Conservation (phyloP, 1,140 invertebrate species). For the Cylas formicarius region DNA sequence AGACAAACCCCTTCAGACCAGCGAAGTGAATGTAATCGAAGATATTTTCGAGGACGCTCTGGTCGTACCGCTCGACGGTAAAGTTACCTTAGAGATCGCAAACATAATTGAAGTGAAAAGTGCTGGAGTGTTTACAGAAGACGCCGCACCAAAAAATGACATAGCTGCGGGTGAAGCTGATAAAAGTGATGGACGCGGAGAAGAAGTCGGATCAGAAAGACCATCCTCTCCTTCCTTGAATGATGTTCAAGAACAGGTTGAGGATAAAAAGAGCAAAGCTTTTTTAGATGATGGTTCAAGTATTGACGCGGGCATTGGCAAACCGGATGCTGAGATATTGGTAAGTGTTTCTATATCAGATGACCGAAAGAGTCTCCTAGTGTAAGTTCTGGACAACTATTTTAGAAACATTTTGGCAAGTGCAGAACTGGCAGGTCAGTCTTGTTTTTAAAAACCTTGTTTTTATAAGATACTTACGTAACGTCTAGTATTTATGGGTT, state of each 20-base stretch:
- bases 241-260: slow-evolving; percentile 10
- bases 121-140: not conserved
- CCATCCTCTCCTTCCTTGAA: slow-evolving; percentile 12
- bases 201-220: slow-evolving; percentile 1
- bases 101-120: slow-evolving; percentile 30
- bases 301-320: no score
- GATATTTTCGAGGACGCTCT: slow-evolving; percentile 30
- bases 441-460: no score
- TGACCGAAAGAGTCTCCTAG: no score
- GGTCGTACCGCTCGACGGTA: slow-evolving; percentile 3
- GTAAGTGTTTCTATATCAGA: no score
- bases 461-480: no score
- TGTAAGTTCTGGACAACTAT: slow-evolving; percentile 8
- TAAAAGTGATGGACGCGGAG: slow-evolving; percentile 3
- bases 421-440: no score
- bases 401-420: no score
- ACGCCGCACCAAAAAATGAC: not conserved
- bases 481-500: no score
- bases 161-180: not conserved
- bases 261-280: no score
- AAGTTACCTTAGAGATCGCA: slow-evolving; percentile 23
- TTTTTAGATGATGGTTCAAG: no score
- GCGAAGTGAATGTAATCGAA: slow-evolving; percentile 31
- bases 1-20: slow-evolving; percentile 24
- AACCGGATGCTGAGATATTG: no score